Base-by-base conservation (phyloP, 2,888 invertebrate species). In the Himalopsyche anomala region DNA sequence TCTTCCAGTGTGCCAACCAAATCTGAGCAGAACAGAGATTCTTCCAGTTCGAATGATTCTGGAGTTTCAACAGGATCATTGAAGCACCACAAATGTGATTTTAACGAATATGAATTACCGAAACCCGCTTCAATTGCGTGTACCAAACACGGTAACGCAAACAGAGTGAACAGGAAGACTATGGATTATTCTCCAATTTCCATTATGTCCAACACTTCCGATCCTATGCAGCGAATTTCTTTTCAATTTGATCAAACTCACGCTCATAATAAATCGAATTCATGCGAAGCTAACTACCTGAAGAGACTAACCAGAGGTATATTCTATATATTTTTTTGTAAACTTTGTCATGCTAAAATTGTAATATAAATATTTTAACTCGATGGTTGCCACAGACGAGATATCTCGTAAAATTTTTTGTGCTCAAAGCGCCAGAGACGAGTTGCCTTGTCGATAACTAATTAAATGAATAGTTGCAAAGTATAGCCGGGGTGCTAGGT, bases 1-100 rank as follows among this genome's bases (percentile, higher is more conserved):
- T 95, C 95, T 0, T 95, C 95, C 0, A 95, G 95, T 88, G 95
- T 95, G 0, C 95, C 95, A 1, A 95, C 95, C 88, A 95, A 95
- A 90, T 93, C 94, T 0, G 95, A 94, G 8, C 95, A 95, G 88
- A 95, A 95, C 87, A 91, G 95, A 86, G 95, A 95, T 89, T 95
- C 95, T 0, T 95, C 95, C 0, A 95, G 95, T 89, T 95, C 95
- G 6, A 95, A 95, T 89, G 95, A 96, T 89, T 95, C 95, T 0
- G 96, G 96, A 0, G 95, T 96, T 0, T 95, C 95, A 0, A 95
- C 95, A 0, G 95, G 95, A 0, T 95, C 95, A 0, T 90, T 95
- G 83, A 95, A 94, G 86, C 95, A 95, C 89, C 92, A 94, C 89
- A 94, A 92, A 11, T 94, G 94, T 0, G 95, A 95, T 89, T 94